Evolutionary conservation across 2,888 invertebrate genomes (phyloP), one percentile per base, ranked within the genome.

Genomic region (Lycaena phlaeas): DNA sequence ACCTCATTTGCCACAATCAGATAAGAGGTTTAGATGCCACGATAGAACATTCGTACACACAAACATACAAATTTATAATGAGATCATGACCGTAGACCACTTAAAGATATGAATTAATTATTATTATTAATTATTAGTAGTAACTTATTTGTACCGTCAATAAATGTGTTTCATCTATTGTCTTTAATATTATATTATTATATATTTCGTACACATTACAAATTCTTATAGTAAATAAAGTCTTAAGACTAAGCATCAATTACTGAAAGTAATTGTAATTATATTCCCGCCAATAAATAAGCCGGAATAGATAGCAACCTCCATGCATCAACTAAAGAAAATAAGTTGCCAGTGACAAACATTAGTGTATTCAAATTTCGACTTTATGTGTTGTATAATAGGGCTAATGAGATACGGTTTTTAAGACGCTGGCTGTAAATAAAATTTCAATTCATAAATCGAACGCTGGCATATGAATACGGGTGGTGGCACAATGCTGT

Each of bases 401-500:
- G 40, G 42, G 42, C 25, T 27, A 11, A 27, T 31, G 38, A 14
- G 30, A 3, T 18, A 10, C n/a, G 5, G 15, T 31, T 44, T 50
- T 49, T 36, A 30, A 7, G 22, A 5, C 5, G 6, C 15, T 37
- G 29, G 27, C 14, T 36, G 52, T 40, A 46, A 46, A 38, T 44
- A 51, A 51, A 44, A 44, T 51, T 62, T 57, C 41, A 52, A 57
- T 60, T 51, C 59, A 77, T 77, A 77, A 75, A 75, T 77, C 63
- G 61, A 61, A 64, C 64, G 63, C 66, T 74, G 76, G 67, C 76
- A 73, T 75, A 72, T 76, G 75, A 75, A 77, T 77, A 75, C 71
- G 56, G 59, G 52, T 43, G 42, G 41, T 38, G 54, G 53, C 54
- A 76, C 75, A 76, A 75, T 73, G 70, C 61, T 44, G 54, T 69